Percentiles rank a stretch among this genome's conserved stretches.
Evolutionary conservation across 2,888 invertebrate genomes (phyloP).

Genomic region (Drosophila incognita): DNA sequence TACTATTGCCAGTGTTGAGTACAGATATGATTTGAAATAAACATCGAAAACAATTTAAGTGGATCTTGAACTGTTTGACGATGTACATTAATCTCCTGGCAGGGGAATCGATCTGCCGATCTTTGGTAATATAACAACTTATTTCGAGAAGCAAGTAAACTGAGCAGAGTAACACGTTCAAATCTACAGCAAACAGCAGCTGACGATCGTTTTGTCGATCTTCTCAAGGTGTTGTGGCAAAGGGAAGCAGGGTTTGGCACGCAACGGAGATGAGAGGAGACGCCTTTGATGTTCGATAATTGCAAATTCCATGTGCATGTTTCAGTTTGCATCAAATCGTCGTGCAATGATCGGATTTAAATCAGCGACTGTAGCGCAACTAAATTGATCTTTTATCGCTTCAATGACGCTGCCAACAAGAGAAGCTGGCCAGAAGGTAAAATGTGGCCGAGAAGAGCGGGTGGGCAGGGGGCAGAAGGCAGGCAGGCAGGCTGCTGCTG

Average conservation of each 20-base stretch:
- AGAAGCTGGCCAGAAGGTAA: slow-evolving; percentile 1
- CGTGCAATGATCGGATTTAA: slow-evolving; percentile 83
- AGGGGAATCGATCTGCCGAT: background rate
- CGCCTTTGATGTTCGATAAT: slow-evolving; percentile 83
- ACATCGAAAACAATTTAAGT: background rate
- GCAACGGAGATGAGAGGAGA: slow-evolving; percentile 3
- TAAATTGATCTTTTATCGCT: slow-evolving; percentile 84
- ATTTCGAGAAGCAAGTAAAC: background rate
- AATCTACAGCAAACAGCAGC: slow-evolving; percentile 30
- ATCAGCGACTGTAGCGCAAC: slow-evolving; percentile 83
- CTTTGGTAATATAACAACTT: background rate
- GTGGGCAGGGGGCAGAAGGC: background rate
- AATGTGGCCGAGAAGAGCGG: background rate
- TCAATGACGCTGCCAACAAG: slow-evolving; percentile 58
- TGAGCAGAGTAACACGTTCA: slow-evolving; percentile 24
- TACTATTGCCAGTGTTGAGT: background rate
- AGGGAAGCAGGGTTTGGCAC: background rate
- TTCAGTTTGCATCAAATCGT: slow-evolving; percentile 80
- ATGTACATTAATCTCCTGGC: background rate
- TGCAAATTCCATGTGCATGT: slow-evolving; percentile 84
- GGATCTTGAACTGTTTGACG: background rate
- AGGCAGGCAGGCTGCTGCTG: background rate
- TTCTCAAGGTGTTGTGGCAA: background rate
- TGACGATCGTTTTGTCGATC: slow-evolving; percentile 39
- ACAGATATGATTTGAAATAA: background rate